Evolutionary conservation across 2,888 invertebrate species (phyloP), one percentile per base, ranked within the genome.

Genomic region (Eucera pruinosa): DNA sequence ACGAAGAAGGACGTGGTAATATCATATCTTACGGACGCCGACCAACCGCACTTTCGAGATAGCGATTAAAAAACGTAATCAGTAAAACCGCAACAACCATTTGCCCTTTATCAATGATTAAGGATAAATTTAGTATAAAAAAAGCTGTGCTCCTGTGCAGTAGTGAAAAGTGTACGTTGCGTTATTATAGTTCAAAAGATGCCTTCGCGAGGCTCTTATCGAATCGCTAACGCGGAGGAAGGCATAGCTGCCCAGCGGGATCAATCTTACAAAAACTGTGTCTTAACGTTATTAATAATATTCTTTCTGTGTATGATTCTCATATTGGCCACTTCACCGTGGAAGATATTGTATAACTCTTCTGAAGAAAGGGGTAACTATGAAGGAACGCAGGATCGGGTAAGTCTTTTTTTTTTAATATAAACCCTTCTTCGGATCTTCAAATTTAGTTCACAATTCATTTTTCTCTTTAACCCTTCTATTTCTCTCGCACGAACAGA

Each of bases 251-350:
- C 66, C 3, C 60, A 85, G 57, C 82, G 68, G 7, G 89, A 89
- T 67, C 81, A 87, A 64, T 89, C 89, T 11, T 89, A 79, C 52
- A 83, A 43, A 66, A 86, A 82, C 73, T 88, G 89, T 11, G 11
- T 88, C n/a, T 11, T 74, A 20, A 54, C 85, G 13, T 68, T 89
- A 61, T 43, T 89, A 2, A 80, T 88, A 73, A 86, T 89, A 41
- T 73, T 86, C 41, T 78, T 88, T 4, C 45, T 89, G 9, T 88
- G 84, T 20, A 67, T 86, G 0, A 62, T 88, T 4, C 55, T 89
- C 3, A 83, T 89, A 4, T 15, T 87, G 2, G 72, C 58, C 0
- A 66, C 69, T 61, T 67, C 78, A 64, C 79, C 81, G 2, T 85
- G 81, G 87, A 85, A 57, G 23, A 81, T 47, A 13, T 9, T 6